These are phyloP conservation scores for Corydoras sp. DNA, from an alignment of 2,113 vertebrate genomes.

Conservation along the genomic window DNA sequence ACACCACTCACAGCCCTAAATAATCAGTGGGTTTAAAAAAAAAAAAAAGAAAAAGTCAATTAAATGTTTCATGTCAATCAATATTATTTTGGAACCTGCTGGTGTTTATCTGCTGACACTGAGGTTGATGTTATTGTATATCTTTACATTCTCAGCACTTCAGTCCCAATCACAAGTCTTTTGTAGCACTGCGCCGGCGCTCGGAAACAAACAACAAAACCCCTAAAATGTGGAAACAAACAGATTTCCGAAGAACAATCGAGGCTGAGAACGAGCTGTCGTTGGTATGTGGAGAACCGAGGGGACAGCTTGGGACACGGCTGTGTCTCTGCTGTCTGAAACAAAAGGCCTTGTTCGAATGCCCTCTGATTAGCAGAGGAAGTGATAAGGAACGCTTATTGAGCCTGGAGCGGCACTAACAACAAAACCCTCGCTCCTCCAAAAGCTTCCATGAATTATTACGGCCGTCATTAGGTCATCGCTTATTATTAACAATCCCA, in stretches of 20 bases:
- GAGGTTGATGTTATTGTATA: no score
- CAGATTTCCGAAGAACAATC: no score
- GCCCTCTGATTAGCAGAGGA: conserved; percentile 76
- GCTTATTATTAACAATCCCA: conserved; percentile 74
- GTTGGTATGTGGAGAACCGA: background rate
- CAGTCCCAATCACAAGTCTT: no score
- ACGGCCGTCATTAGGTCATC: conserved; percentile 79
- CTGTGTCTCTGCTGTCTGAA: conserved; percentile 46
- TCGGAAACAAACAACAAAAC: no score
- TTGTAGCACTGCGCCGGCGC: no score
- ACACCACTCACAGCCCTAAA: no score
- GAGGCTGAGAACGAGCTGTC: background rate
- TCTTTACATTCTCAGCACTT: no score
- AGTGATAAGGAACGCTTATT: conserved; percentile 87
- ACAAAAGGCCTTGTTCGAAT: conserved; percentile 81
- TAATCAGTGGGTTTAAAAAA: no score
- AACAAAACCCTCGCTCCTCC: conserved; percentile 75
- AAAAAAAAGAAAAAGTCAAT: no score
- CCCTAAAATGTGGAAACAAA: no score
- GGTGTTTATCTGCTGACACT: no score
- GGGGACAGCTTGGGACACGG: conserved; percentile 27
- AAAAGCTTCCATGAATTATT: conserved; percentile 96
- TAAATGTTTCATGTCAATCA: background rate
- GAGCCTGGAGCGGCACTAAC: conserved; percentile 72
- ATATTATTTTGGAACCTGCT: background rate